Conservation (phyloP, 2,113 vertebrate genomes). For the Corythaixoides concolor region DNA sequence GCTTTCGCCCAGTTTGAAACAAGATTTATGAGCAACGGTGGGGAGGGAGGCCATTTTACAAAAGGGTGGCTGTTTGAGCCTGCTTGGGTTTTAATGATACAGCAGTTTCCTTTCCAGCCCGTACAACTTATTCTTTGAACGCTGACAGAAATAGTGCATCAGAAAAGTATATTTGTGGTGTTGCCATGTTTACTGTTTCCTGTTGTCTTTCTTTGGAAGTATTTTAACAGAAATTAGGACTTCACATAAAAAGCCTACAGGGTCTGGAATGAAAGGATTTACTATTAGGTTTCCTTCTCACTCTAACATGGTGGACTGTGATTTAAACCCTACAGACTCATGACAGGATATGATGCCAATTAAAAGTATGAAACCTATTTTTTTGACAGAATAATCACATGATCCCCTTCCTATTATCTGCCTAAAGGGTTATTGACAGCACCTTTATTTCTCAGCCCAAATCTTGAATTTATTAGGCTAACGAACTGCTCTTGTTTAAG, state of each 20-base stretch:
- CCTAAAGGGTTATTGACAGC: slow-evolving; percentile 68
- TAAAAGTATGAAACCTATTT: slow-evolving; percentile 78
- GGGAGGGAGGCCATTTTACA: slow-evolving; percentile 61
- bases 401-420: slow-evolving; percentile 74
- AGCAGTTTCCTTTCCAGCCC: slow-evolving; percentile 79
- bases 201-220: slow-evolving; percentile 79
- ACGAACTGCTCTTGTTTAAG: slow-evolving; percentile 70
- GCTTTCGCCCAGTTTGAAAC: slow-evolving; percentile 70
- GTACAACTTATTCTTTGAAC: slow-evolving; percentile 72
- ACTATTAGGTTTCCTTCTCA: slow-evolving; percentile 62
- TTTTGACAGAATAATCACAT: slow-evolving; percentile 74
- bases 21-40: slow-evolving; percentile 76
- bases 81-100: slow-evolving; percentile 67
- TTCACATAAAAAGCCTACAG: slow-evolving; percentile 61
- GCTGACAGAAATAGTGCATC: slow-evolving; percentile 72
- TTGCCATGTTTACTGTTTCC: slow-evolving; percentile 80
- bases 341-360: slow-evolving; percentile 79
- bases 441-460: slow-evolving; percentile 68
- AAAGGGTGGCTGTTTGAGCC: slow-evolving; percentile 67
- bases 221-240: slow-evolving; percentile 75
- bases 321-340: slow-evolving; percentile 73
- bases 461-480: slow-evolving; percentile 70
- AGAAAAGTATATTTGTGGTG: slow-evolving; percentile 76
- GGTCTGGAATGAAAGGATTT: slow-evolving; percentile 75
- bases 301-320: slow-evolving; percentile 66